These are phyloP conservation scores for Erethizon dorsatum DNA, from an alignment of 2,797 vertebrate species.

Conservation along the genomic window DNA sequence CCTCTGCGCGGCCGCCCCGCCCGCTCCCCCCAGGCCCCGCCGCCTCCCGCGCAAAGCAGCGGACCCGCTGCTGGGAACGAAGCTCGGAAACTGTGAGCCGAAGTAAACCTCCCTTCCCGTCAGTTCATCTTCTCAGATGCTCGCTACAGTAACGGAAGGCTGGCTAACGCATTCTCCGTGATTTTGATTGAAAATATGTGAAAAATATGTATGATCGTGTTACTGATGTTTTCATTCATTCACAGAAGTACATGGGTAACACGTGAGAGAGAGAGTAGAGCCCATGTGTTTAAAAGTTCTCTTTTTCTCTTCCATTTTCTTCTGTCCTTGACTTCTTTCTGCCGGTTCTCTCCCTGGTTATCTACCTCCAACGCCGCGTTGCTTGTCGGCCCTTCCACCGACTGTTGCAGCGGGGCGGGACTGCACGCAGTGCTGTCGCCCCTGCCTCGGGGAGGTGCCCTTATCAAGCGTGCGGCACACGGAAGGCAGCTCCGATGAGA, in stretches of 20 bases:
- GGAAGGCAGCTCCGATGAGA: background rate
- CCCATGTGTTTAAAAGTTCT: background rate
- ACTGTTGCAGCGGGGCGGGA: background rate
- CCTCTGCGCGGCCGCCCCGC: too few species aligned
- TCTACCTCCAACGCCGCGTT: background rate
- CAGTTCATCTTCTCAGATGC: background rate
- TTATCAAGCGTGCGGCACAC: background rate
- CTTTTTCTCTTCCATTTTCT: background rate
- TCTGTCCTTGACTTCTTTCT: conserved; percentile 35
- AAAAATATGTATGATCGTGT: background rate
- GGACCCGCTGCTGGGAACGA: too few species aligned
- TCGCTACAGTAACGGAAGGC: background rate
- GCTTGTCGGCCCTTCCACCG: background rate
- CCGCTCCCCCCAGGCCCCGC: background rate
- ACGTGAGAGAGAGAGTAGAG: background rate
- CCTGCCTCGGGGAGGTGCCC: background rate
- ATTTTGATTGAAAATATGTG: conserved; percentile 48
- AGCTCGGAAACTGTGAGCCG: background rate
- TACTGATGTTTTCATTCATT: background rate
- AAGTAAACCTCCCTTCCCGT: background rate
- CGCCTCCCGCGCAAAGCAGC: background rate
- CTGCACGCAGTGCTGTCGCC: background rate
- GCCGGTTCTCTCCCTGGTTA: background rate
- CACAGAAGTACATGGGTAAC: background rate
- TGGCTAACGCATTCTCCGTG: background rate